Conservation (phyloP, 2,113 vertebrate genomes). For the Ceratotherium simum region DNA sequence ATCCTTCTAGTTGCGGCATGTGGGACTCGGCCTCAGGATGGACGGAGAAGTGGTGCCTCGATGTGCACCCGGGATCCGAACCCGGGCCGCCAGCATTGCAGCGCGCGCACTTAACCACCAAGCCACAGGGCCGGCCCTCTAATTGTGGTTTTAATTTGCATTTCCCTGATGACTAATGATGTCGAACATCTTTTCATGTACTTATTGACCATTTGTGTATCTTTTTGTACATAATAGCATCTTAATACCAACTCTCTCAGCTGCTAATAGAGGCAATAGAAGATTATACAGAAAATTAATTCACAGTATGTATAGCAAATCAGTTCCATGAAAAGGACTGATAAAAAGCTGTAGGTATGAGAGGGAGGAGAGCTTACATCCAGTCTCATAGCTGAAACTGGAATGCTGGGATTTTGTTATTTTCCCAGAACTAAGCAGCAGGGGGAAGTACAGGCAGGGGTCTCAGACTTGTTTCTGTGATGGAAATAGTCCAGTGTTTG, state of each 20-base stretch:
- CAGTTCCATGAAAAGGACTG: slow-evolving; percentile 27
- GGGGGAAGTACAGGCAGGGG: neutral
- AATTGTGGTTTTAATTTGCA: slow-evolving; percentile 61
- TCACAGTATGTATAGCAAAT: neutral
- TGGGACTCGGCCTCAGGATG: no score
- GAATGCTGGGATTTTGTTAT: neutral
- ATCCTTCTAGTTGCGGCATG: no score
- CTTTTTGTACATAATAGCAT: slow-evolving; percentile 43
- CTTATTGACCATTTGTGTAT: slow-evolving; percentile 43
- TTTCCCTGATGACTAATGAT: slow-evolving; percentile 63
- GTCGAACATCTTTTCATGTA: slow-evolving; percentile 50
- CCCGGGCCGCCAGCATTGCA: no score
- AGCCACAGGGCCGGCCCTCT: no score
- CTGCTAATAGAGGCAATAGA: slow-evolving; percentile 38
- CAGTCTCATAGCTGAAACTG: slow-evolving; percentile 19
- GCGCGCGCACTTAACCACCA: no score
- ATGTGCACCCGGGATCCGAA: no score
- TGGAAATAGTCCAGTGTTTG: neutral
- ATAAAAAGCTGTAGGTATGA: neutral
- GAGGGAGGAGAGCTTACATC: neutral
- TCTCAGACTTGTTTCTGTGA: neutral
- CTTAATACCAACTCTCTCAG: slow-evolving; percentile 50
- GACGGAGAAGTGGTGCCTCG: no score
- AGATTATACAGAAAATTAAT: slow-evolving; percentile 55
- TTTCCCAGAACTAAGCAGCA: neutral